Evolutionary conservation across 2,888 invertebrate genomes (phyloP).

Genomic region (Ophioninae sp.): DNA sequence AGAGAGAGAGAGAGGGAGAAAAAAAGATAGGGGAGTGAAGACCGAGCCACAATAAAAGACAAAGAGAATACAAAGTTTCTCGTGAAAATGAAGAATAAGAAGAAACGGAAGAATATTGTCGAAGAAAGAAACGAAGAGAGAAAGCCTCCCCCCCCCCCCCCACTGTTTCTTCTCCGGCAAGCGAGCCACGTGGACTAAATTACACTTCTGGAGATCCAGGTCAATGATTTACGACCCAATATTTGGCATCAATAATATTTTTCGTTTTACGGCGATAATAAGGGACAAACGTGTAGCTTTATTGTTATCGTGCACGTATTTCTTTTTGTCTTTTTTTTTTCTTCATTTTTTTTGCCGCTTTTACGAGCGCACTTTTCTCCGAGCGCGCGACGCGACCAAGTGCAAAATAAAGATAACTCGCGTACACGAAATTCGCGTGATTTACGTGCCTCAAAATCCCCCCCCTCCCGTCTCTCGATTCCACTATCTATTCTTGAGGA

Average conservation of each 20-base stretch:
- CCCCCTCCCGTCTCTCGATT: neutral
- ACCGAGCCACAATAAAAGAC: slow-evolving; percentile 42
- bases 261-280: slow-evolving; percentile 8
- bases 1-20: neutral
- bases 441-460: neutral
- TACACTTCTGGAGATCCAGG: slow-evolving; percentile 15
- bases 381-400: too few species aligned
- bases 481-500: too few species aligned
- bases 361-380: slow-evolving; percentile 9
- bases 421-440: neutral
- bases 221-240: slow-evolving; percentile 35
- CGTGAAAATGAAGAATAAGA: neutral
- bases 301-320: neutral
- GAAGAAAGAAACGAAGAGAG: neutral
- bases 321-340: slow-evolving; percentile 3
- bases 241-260: slow-evolving; percentile 8
- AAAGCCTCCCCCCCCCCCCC: too few species aligned
- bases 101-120: too few species aligned
- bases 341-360: too few species aligned
- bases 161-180: too few species aligned
- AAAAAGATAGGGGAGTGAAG: too few species aligned
- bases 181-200: slow-evolving; percentile 47
- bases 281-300: neutral
- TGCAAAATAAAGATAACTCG: neutral
- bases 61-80: slow-evolving; percentile 28